Conservation (phyloP, 1,140 invertebrate genomes). For the Holotrichia oblita region DNA sequence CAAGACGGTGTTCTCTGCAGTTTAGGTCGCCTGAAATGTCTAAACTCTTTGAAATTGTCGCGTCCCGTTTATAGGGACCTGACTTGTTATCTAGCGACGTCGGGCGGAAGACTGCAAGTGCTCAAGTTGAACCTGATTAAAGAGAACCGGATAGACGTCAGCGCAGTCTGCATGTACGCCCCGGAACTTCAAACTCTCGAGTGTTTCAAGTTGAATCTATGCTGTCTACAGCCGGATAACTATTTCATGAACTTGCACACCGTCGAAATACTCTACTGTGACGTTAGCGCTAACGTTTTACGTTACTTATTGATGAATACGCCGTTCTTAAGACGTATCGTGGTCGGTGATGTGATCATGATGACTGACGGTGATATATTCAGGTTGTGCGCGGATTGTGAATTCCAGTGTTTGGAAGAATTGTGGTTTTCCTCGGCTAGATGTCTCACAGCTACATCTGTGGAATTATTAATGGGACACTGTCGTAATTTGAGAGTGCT, state of each 20-base stretch:
- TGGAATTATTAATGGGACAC: constrained; percentile 69
- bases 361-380: constrained; percentile 71
- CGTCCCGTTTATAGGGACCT: constrained; percentile 70
- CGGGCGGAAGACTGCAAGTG: constrained; percentile 66
- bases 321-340: constrained; percentile 68
- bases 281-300: constrained; percentile 65
- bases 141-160: constrained; percentile 67
- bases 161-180: constrained; percentile 60
- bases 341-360: constrained; percentile 69
- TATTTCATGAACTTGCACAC: constrained; percentile 70
- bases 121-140: constrained; percentile 70
- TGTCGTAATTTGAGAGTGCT: constrained; percentile 70
- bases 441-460: constrained; percentile 66
- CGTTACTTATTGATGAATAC: constrained; percentile 68
- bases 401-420: constrained; percentile 64
- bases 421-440: constrained; percentile 72
- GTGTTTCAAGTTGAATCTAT: constrained; percentile 69
- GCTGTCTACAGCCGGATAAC: constrained; percentile 66
- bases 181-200: constrained; percentile 67
- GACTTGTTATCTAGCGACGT: constrained; percentile 65
- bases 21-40: constrained; percentile 63
- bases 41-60: constrained; percentile 69
- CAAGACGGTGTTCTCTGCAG: constrained; percentile 64
- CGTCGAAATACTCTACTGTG: constrained; percentile 70
- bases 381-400: constrained; percentile 62